Evolutionary conservation across 2,797 vertebrate genomes (phyloP).

Genomic region (Melanotaenia maccullochi): DNA sequence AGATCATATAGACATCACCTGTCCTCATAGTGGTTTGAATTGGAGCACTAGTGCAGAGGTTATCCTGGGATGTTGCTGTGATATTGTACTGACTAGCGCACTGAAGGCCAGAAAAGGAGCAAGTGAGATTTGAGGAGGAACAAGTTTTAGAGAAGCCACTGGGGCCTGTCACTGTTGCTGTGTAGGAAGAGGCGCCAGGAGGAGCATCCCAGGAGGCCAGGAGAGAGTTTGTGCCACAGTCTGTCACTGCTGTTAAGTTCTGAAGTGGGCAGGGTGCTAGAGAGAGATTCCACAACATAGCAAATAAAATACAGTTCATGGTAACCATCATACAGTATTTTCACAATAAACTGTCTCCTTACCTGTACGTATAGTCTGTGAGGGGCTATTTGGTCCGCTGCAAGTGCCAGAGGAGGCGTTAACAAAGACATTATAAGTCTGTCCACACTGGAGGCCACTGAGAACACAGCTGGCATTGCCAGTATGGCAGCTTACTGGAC

Average conservation of each 20-base stretch:
- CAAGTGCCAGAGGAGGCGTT: conserved; percentile 65
- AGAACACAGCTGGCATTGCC: conserved; percentile 61
- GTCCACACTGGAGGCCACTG: conserved; percentile 71
- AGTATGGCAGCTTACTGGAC: conserved; percentile 53
- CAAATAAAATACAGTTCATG: not conserved
- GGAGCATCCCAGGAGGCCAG: conserved; percentile 64
- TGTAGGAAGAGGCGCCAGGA: conserved; percentile 58
- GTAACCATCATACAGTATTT: not conserved
- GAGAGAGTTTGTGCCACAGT: conserved; percentile 60
- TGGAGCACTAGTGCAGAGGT: conserved; percentile 60
- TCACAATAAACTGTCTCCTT: conserved; percentile 1
- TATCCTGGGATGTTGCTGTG: conserved; percentile 45
- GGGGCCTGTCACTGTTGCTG: conserved; percentile 39
- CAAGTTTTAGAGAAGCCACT: conserved; percentile 40
- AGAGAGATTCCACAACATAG: not conserved
- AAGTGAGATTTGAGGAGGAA: conserved; percentile 53
- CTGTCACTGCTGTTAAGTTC: conserved; percentile 38
- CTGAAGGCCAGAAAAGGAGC: conserved; percentile 59
- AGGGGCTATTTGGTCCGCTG: conserved; percentile 49
- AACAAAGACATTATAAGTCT: conserved; percentile 66
- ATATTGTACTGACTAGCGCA: conserved; percentile 68
- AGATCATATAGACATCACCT: conserved; percentile 48
- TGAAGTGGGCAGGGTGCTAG: conserved; percentile 72
- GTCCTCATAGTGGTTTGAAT: conserved; percentile 47
- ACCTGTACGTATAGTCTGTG: conserved; percentile 69